Base-by-base conservation (phyloP, 2,888 invertebrate genomes). In the Herminia tarsipennalis region DNA sequence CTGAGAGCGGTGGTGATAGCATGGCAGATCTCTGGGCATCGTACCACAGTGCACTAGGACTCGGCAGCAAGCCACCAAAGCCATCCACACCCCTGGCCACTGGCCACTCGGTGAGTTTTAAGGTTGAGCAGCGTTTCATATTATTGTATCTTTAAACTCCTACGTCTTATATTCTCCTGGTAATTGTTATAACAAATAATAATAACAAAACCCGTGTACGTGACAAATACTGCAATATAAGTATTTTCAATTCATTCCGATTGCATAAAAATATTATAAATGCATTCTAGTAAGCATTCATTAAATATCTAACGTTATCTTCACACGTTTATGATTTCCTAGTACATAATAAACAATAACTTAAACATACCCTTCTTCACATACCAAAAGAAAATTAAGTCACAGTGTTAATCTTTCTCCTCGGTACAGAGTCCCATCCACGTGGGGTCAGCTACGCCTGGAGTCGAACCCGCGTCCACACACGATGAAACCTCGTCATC, bases 401-500 rank as follows among this genome's bases (percentile, higher is more conserved):
- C n/a, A n/a, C n/a, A n/a, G n/a, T 27, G 6, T 8, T 33, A 14
- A 10, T 5, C 6, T 13, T 29, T n/a, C 20, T 29, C 13, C 2
- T 14, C 18, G 9, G 10, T 1, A 70, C 92, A 93, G 95, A 95
- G 94, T 93, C 95, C 94, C 62, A 94, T 94, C 70, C 94, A 93
- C 76, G 86, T 92, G 14, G 93, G 93, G 5, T 86, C 90, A 14
- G 92, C 90, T 18, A 85, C 88, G 5, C 78, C 87, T 0, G 92
- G 92, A 22, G 80, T 80, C 3, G 90, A 89, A 40, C 81, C 87
- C 0, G 94, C 94, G 18, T 94, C 95, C 2, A 94, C 94, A 17
- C 97, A 97, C 75, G 97, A 97, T 76, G 97, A 97, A 82, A 97
- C 97, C 0, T 97, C 96, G 65, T 97, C 97, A 56, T 96, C 97